phyloP scores from a whole-genome alignment of 2,797 vertebrate species.

The Rhyacichthys aspro region DNA sequence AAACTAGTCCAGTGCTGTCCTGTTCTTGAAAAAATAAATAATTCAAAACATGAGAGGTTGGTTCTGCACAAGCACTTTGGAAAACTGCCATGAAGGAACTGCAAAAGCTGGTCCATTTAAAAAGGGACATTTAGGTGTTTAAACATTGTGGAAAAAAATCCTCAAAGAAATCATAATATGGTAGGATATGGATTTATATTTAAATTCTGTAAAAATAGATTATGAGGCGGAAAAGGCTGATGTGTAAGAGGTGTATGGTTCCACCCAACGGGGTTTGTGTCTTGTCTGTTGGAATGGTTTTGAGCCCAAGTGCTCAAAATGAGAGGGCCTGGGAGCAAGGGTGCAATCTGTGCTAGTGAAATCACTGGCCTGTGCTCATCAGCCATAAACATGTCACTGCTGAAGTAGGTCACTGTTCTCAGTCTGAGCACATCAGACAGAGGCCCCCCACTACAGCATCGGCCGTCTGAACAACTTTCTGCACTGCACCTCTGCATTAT shows the following conservation, averaged over 20 bases:
- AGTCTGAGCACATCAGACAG: slow-evolving; percentile 57
- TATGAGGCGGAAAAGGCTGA: slow-evolving; percentile 24
- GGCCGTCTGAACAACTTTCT: slow-evolving; percentile 32
- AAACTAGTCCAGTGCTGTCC: slow-evolving; percentile 19
- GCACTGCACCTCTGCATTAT: slow-evolving; percentile 48
- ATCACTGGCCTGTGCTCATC: slow-evolving; percentile 77
- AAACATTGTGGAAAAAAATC: no score
- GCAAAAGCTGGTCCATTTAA: neutral
- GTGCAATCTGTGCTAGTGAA: slow-evolving; percentile 71
- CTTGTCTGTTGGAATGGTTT: slow-evolving; percentile 58
- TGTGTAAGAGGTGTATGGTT: slow-evolving; percentile 34
- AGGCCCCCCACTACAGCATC: slow-evolving; percentile 39
- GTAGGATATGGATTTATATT: slow-evolving; percentile 20
- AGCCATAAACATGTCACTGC: slow-evolving; percentile 74
- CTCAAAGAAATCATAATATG: neutral
- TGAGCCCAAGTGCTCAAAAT: slow-evolving; percentile 64
- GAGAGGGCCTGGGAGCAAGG: slow-evolving; percentile 73
- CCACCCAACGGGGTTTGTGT: slow-evolving; percentile 52
- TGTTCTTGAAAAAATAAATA: slow-evolving; percentile 25
- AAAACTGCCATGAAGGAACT: slow-evolving; percentile 10
- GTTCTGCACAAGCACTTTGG: slow-evolving; percentile 21
- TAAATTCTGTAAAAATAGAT: neutral
- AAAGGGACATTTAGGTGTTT: neutral
- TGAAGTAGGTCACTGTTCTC: slow-evolving; percentile 77
- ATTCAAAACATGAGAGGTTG: slow-evolving; percentile 37